Conservation (phyloP, 2,888 invertebrate genomes). For the Agrypnus murinus region DNA sequence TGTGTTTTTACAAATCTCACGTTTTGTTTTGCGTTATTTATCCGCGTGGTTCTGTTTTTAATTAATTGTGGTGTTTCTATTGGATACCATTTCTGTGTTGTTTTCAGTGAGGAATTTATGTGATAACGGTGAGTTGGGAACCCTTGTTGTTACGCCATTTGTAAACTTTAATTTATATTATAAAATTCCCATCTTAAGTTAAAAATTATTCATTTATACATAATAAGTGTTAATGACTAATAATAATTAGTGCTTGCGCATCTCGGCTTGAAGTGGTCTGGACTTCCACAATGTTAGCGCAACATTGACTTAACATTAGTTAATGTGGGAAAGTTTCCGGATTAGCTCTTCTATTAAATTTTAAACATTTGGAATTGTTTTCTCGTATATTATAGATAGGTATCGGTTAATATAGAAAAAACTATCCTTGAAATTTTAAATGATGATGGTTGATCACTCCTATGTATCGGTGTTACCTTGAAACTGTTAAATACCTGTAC, state of each 20-base stretch:
- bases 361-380: too few relatives aligned
- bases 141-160: constrained; percentile 2
- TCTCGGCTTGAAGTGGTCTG: too few relatives aligned
- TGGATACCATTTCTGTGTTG: constrained; percentile 32
- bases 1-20: constrained; percentile 53
- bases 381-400: too few relatives aligned
- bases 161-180: too few relatives aligned
- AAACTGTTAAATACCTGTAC: constrained; percentile 4
- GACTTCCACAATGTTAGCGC: constrained; percentile 26
- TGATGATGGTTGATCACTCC: neutral
- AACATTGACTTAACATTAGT: too few relatives aligned
- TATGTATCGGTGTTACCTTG: neutral
- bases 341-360: too few relatives aligned
- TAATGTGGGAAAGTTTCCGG: neutral
- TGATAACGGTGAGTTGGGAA: constrained; percentile 38
- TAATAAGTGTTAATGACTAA: neutral
- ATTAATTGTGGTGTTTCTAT: constrained; percentile 41
- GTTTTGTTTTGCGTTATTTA: constrained; percentile 51
- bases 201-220: constrained; percentile 15
- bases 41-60: constrained; percentile 34
- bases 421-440: constrained; percentile 1
- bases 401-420: neutral
- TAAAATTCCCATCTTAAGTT: neutral
- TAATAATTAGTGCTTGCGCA: too few relatives aligned
- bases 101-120: constrained; percentile 30